Evolutionary conservation across 2,113 vertebrate species (phyloP), one percentile per base, ranked within the genome.

Genomic region (Spermophilus dauricus): DNA sequence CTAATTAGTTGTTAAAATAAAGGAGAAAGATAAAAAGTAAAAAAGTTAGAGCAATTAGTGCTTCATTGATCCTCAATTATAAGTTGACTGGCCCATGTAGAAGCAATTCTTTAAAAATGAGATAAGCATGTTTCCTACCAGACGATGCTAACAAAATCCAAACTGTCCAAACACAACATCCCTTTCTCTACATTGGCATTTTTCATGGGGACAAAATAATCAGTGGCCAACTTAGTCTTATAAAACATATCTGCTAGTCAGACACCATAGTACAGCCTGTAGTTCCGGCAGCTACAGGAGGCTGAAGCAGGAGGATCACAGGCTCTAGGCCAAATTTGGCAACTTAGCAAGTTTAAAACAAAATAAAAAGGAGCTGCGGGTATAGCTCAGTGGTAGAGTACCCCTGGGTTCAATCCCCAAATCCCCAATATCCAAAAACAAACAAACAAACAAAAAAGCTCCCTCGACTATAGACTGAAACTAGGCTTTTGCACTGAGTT

Each of bases 1-100:
- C 42, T 93, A 77, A 65, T 39, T 48, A 63, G 34, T 69, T 53
- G 30, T 95, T 86, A 95, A 96, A 94, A 96, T 88, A 86, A 96
- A 95, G 28, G 58, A 90, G 82, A 95, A 95, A 92, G 22, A 34
- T 77, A 48, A 89, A 86, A 96, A 53, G 53, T 26, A 37, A 91
- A 86, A 56, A 37, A 78, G n/a, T 56, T 69, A 26, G 37, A 39
- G 51, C 67, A 94, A 89, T 72, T 53, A 86, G 89, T 34, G 70
- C 28, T 89, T 82, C 45, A 69, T 5, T 69, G 86, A 61, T 82
- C 53, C 51, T 89, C 81, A 61, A 67, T 78, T 37, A 84, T 51
- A 65, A 86, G 48, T 77, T 84, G 76, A 22, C 4, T 0, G 76
- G 42, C 22, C 30, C 45, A 18, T 22, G 18, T 14, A 70, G 28